Evolutionary conservation across 2,888 invertebrate genomes (phyloP).

Genomic region (Strigamia crassipes): DNA sequence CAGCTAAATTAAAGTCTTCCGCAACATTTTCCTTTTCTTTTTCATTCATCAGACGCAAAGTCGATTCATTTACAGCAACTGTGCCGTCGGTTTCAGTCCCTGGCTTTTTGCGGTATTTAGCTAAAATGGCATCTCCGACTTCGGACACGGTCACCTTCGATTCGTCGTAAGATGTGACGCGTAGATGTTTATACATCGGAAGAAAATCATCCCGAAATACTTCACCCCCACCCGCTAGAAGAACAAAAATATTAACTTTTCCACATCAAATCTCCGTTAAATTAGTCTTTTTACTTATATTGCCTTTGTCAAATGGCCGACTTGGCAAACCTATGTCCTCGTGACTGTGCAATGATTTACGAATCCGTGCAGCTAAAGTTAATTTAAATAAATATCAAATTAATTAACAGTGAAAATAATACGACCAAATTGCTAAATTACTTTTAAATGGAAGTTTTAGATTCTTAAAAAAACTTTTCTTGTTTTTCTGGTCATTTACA

Average conservation of each 20-base stretch:
- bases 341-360: slow-evolving; percentile 59
- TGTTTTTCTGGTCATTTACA: slow-evolving; percentile 65
- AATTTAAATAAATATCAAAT: background rate
- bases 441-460: slow-evolving; percentile 68
- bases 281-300: background rate
- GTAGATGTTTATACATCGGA: slow-evolving; percentile 42
- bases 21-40: slow-evolving; percentile 56
- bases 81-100: slow-evolving; percentile 53
- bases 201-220: slow-evolving; percentile 36
- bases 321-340: slow-evolving; percentile 39
- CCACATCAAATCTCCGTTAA: background rate
- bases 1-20: slow-evolving; percentile 60
- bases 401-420: background rate
- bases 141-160: slow-evolving; percentile 75
- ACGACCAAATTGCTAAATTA: background rate
- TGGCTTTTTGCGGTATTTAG: slow-evolving; percentile 75
- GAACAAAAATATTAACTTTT: background rate
- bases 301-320: slow-evolving; percentile 33
- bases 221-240: slow-evolving; percentile 41
- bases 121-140: slow-evolving; percentile 88
- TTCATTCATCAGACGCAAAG: slow-evolving; percentile 46
- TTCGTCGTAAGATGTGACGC: slow-evolving; percentile 44
- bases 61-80: slow-evolving; percentile 29
- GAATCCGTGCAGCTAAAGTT: slow-evolving; percentile 63
- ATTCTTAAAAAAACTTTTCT: slow-evolving; percentile 73